Evolutionary conservation across 2,888 invertebrate genomes (phyloP).

Genomic region (Plebejus melissa): DNA sequence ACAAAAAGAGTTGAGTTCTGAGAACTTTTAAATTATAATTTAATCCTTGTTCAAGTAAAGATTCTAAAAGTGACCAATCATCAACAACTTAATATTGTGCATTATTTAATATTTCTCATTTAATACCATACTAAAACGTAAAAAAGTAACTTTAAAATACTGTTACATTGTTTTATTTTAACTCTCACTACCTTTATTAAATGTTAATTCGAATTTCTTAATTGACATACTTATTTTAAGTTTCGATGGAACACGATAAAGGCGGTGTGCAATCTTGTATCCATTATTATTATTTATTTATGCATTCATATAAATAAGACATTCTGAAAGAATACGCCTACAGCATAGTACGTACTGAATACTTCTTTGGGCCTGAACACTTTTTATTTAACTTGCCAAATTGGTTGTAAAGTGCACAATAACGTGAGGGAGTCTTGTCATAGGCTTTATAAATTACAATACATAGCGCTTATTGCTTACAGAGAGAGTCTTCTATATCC

Average conservation of each 20-base stretch:
- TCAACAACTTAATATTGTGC: no score
- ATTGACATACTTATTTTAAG: neutral
- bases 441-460: no score
- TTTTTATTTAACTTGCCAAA: no score
- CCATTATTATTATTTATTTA: neutral
- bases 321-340: neutral
- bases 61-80: no score
- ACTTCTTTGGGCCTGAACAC: no score
- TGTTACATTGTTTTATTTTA: neutral
- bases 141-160: no score
- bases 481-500: no score
- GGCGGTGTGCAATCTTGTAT: neutral
- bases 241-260: neutral
- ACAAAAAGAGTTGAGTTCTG: slow-evolving; percentile 31
- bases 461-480: no score
- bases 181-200: neutral
- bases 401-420: no score
- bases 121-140: no score
- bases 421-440: no score
- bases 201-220: neutral
- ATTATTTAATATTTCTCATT: no score
- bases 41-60: neutral
- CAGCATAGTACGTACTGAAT: neutral
- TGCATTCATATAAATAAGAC: neutral
- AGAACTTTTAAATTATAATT: neutral